Conservation (phyloP, 2,113 vertebrate species). For the Corythornis vintsioides region DNA sequence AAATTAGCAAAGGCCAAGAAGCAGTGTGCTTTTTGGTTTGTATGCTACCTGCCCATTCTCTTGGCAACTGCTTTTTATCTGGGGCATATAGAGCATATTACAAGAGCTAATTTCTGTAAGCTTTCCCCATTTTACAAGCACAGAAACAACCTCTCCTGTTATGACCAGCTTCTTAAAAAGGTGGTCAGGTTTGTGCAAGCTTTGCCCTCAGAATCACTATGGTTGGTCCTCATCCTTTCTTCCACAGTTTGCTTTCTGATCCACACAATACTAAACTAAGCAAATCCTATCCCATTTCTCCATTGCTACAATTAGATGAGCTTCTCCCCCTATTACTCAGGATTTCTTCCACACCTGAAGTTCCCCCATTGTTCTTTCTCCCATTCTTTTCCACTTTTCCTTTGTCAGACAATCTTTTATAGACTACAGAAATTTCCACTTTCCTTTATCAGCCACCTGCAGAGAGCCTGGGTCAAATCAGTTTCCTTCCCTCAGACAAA, state of each 20-base stretch:
- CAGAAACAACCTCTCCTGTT: neutral
- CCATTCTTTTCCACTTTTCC: slow-evolving; percentile 12
- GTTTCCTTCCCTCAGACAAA: neutral
- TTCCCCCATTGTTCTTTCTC: neutral
- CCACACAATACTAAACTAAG: neutral
- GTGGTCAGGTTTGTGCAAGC: neutral
- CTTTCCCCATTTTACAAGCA: neutral
- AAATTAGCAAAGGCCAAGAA: neutral
- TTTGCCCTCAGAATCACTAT: neutral
- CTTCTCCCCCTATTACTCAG: neutral
- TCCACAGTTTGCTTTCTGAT: neutral
- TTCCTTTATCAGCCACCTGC: slow-evolving; percentile 27
- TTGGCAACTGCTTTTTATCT: neutral
- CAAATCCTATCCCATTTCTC: neutral
- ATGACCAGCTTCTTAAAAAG: neutral
- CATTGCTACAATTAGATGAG: neutral
- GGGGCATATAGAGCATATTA: neutral
- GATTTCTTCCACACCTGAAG: neutral
- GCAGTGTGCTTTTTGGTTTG: neutral
- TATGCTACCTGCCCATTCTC: neutral
- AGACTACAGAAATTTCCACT: neutral
- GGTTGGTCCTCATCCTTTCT: neutral
- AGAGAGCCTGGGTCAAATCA: neutral
- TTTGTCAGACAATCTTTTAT: slow-evolving; percentile 6
- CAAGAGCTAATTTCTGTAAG: neutral